Conservation (phyloP, 2,888 invertebrate species). For the Cosmia pyralina region DNA sequence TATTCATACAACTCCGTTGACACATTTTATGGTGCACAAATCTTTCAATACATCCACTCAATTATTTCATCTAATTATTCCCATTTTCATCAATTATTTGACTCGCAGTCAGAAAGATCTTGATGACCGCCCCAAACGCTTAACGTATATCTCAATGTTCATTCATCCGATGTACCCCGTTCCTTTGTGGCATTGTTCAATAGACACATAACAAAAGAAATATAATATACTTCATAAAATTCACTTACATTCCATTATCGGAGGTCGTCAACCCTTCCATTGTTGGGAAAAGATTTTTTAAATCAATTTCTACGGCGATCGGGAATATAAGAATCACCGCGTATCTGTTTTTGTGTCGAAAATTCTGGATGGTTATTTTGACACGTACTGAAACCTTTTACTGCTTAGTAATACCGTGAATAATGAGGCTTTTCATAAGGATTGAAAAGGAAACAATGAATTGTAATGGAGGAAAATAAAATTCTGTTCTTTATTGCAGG, state of each 20-base stretch:
- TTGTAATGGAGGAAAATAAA: constrained; percentile 10
- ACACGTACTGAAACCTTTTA: constrained; percentile 48
- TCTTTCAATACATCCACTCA: neutral
- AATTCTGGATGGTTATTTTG: constrained; percentile 24
- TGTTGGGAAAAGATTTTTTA: constrained; percentile 36
- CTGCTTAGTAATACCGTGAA: constrained; percentile 24
- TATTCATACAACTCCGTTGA: neutral
- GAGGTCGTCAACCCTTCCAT: constrained; percentile 34
- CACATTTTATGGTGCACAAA: neutral
- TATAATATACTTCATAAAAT: constrained; percentile 36
- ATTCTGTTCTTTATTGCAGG: neutral
- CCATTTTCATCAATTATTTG: constrained; percentile 5
- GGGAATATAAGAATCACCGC: constrained; percentile 17
- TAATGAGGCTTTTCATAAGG: constrained; percentile 27
- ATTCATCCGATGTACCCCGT: constrained; percentile 29
- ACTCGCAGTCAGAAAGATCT: constrained; percentile 5
- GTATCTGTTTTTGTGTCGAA: constrained; percentile 21
- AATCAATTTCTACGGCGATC: constrained; percentile 23
- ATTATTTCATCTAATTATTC: neutral
- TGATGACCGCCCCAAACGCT: constrained; percentile 37
- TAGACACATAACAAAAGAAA: constrained; percentile 44
- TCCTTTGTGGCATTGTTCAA: constrained; percentile 44
- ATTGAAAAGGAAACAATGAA: constrained; percentile 38
- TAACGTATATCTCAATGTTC: constrained; percentile 29
- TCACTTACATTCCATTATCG: constrained; percentile 45